Conservation (phyloP, 1,140 invertebrate species). For the Euglossa dilemma region DNA sequence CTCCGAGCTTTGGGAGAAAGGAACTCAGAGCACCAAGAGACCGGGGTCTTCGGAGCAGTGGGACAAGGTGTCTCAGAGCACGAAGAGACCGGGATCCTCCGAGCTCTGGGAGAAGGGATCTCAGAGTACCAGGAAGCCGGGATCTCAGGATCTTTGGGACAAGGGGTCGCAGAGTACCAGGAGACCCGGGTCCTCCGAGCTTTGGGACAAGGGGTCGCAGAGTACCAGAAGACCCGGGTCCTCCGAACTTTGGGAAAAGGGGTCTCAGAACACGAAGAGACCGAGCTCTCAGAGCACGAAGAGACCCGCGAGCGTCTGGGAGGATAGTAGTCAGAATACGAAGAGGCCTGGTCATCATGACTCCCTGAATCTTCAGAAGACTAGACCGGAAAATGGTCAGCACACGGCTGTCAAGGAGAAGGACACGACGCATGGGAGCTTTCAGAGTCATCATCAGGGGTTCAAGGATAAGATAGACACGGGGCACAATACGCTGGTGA, state of each 20-base stretch:
- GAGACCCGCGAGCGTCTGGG: background rate
- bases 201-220: constrained; percentile 1
- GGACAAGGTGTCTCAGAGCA: constrained; percentile 54
- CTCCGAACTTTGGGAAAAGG: background rate
- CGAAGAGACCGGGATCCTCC: constrained; percentile 51
- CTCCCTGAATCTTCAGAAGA: constrained; percentile 59
- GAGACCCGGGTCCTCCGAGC: constrained; percentile 34
- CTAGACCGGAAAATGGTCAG: constrained; percentile 64
- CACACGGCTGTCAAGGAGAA: constrained; percentile 43
- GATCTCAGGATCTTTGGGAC: constrained; percentile 47
- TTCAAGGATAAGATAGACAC: constrained; percentile 77
- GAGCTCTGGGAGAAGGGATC: constrained; percentile 3
- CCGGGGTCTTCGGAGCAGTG: constrained; percentile 39
- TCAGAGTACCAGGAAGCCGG: constrained; percentile 42
- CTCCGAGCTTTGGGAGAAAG: constrained; percentile 50
- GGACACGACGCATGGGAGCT: constrained; percentile 9
- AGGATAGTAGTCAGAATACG: constrained; percentile 40
- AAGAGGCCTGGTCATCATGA: constrained; percentile 57
- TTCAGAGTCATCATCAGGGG: constrained; percentile 52
- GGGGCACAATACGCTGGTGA: constrained; percentile 69
- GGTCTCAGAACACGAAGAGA: background rate
- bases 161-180: constrained; percentile 57
- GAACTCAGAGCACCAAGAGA: constrained; percentile 56
- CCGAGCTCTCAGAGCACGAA: background rate
- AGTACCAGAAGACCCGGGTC: constrained; percentile 44